phyloP scores from a whole-genome alignment of 2,113 vertebrate genomes.

The Seriola dumerili region DNA sequence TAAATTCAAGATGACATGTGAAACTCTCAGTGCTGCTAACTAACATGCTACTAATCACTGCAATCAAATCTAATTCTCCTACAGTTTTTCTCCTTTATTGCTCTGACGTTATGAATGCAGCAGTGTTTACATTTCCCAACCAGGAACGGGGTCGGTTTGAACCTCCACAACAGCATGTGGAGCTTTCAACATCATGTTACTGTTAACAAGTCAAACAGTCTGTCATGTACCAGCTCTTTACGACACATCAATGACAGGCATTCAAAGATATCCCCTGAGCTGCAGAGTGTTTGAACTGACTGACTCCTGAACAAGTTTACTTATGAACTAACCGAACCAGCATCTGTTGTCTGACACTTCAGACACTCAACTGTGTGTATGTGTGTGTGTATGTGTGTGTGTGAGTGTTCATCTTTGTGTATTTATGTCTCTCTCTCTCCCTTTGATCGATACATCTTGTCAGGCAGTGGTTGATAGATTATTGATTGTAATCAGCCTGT shows the following conservation, averaged over 20 bases:
- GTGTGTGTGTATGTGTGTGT: background rate
- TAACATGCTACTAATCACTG: background rate
- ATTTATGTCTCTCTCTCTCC: conserved; percentile 4
- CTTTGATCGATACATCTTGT: conserved; percentile 69
- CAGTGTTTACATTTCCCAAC: background rate
- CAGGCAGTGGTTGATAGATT: conserved; percentile 74
- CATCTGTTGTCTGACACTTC: conserved; percentile 10
- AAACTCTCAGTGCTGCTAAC: no score
- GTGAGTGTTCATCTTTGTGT: conserved; percentile 23
- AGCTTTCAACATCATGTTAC: background rate
- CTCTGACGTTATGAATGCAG: background rate
- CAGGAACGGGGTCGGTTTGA: background rate
- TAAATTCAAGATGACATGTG: background rate
- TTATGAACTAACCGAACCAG: conserved; percentile 32
- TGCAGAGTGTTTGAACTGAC: background rate
- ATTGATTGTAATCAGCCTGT: conserved; percentile 76
- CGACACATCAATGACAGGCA: background rate
- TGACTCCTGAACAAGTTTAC: background rate
- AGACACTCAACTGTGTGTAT: no score
- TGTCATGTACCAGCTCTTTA: background rate
- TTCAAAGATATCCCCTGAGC: background rate
- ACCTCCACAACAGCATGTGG: background rate
- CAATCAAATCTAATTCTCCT: background rate
- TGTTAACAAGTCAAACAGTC: no score
- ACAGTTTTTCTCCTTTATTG: background rate